phyloP scores from a whole-genome alignment of 2,888 invertebrate species.

The Syrphus vitripennis region DNA sequence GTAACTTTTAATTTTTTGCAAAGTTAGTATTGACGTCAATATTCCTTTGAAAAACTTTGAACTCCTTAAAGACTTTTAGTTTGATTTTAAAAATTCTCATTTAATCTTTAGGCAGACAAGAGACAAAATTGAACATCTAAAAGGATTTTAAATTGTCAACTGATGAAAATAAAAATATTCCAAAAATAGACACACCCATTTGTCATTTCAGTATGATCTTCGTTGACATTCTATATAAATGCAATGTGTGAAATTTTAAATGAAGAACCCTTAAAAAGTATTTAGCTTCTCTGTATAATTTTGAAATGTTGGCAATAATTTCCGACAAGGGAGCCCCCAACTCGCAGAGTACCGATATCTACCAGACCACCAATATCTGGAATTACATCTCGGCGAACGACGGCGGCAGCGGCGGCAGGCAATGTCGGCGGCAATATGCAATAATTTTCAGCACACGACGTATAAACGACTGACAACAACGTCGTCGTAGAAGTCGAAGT shows the following conservation, averaged over 20 bases:
- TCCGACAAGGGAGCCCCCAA: constrained; percentile 13
- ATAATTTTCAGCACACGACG: constrained; percentile 67
- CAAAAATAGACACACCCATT: neutral
- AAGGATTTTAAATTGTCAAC: neutral
- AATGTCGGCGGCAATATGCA: constrained; percentile 49
- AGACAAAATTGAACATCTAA: neutral
- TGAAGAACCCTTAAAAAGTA: neutral
- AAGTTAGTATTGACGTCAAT: no score
- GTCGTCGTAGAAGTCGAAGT: neutral
- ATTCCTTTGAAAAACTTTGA: neutral
- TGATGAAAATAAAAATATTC: neutral
- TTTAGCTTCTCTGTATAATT: constrained; percentile 28
- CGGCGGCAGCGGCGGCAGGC: neutral
- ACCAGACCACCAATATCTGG: constrained; percentile 25
- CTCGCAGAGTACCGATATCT: neutral
- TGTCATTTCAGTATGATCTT: neutral
- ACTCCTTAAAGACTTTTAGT: neutral
- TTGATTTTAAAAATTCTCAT: neutral
- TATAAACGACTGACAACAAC: neutral
- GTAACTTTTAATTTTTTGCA: no score
- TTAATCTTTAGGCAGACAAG: neutral
- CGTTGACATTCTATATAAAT: neutral
- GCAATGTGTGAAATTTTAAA: neutral
- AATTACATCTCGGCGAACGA: constrained; percentile 47
- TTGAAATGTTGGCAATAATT: constrained; percentile 10